These are phyloP conservation scores for Melanotus villosus DNA, from an alignment of 2,888 invertebrate species.

Conservation along the genomic window DNA sequence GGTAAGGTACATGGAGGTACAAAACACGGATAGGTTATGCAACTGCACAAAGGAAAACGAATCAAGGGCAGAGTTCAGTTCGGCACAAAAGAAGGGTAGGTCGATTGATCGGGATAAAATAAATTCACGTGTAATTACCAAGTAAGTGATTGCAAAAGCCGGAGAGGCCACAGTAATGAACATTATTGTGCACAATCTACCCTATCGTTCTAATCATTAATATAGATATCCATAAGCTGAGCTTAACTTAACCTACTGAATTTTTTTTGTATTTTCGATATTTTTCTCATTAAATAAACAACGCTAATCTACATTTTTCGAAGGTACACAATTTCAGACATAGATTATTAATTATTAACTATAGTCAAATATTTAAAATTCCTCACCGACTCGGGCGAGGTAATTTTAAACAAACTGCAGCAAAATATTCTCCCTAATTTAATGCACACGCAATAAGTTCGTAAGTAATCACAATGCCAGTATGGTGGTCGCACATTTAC, in stretches of 20 bases:
- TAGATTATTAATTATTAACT: conserved; percentile 58
- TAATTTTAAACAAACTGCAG: conserved; percentile 38
- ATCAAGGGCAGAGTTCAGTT: not conserved
- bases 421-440: conserved; percentile 51
- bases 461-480: conserved; percentile 65
- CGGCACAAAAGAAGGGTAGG: not conserved
- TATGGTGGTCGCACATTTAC: conserved; percentile 50
- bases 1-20: not conserved
- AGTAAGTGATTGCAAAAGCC: conserved; percentile 46
- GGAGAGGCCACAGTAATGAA: conserved; percentile 56
- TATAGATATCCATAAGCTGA: conserved; percentile 69
- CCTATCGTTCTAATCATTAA: conserved; percentile 64
- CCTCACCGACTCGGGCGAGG: conserved; percentile 22
- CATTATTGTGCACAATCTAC: conserved; percentile 62
- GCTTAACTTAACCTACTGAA: conserved; percentile 59
- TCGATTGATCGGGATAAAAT: not conserved
- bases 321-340: conserved; percentile 69
- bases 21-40: not conserved
- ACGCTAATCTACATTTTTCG: conserved; percentile 64
- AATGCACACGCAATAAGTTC: conserved; percentile 64
- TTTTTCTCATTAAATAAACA: conserved; percentile 60
- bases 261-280: conserved; percentile 60
- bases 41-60: not conserved
- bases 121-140: conserved; percentile 30
- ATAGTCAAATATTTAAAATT: conserved; percentile 42